Base-by-base conservation (phyloP, 1,140 invertebrate species). In the Drosophila pseudoananassae region DNA sequence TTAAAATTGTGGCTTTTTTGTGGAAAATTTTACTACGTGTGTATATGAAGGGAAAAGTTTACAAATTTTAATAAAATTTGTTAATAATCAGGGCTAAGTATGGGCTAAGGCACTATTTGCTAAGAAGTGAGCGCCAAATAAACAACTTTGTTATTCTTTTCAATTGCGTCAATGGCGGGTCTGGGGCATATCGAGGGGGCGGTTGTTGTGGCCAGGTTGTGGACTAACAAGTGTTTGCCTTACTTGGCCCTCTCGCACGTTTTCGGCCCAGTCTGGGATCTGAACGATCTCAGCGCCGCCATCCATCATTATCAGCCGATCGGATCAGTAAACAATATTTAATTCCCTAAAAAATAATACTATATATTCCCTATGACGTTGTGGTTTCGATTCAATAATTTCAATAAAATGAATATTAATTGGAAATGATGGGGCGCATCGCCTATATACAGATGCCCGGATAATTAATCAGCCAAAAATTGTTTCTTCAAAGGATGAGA, bases 101-200 rank as follows among this genome's bases (percentile, higher is more conserved):
- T 27, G 52, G 51, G n/a, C n/a, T n/a, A n/a, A n/a, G n/a, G 70
- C 36, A 50, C 51, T 74, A 74, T 73, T 73, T 73, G 70, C 69
- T 6, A 17, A 47, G 33, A 33, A 36, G 27, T 46, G 14, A 36
- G 60, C 33, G 29, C 17, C 43, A 58, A 57, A 54, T 51, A 81
- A 80, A 66, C 59, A 52, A 31, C 65, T 25, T 84, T 80, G 64
- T 76, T 85, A 54, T 76, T 72, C 65, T 76, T 76, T 81, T 80
- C 77, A 72, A 68, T 83, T 78, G 66, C 82, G 82, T 85, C 83
- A 85, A 85, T 82, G 82, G 15, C 14, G 14, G 14, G 4, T 49
- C 50, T 66, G n/a, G 38, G 50, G 8, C 7, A 29, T 14, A 12
- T 14, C 15, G 29, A 45, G 15, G 60, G 47, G 17, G 54, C 43